phyloP scores from a whole-genome alignment of 2,797 vertebrate genomes.

The Hybognathus amarus region DNA sequence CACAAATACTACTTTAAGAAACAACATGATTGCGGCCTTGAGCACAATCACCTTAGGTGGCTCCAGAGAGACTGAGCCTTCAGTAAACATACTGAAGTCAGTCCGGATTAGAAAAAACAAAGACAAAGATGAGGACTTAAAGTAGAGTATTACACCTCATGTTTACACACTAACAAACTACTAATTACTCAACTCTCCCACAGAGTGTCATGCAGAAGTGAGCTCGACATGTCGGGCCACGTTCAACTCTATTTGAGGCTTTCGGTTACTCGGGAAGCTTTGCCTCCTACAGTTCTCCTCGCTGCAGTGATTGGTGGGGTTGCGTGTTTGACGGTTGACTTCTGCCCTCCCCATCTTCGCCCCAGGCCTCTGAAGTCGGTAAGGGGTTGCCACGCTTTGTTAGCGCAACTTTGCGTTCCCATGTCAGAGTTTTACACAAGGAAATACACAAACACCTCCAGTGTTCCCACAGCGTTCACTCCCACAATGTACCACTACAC shows the following conservation, averaged over 20 bases:
- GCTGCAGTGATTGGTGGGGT: not conserved
- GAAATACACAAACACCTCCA: constrained; percentile 70
- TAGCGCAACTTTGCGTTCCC: constrained; percentile 67
- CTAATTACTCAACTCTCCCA: not conserved
- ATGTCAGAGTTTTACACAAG: constrained; percentile 64
- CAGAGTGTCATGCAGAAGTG: not conserved
- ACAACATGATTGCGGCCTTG: not conserved
- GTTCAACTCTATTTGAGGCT: not conserved
- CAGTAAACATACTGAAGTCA: not conserved
- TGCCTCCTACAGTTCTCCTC: not conserved
- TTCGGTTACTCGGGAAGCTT: not conserved
- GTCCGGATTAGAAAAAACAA: not conserved
- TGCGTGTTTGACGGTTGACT: not conserved
- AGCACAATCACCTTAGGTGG: not conserved
- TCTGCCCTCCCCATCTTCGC: constrained; percentile 11
- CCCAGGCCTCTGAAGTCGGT: constrained; percentile 59
- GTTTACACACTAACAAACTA: constrained; percentile 7
- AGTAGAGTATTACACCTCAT: not conserved
- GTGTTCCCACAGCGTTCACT: constrained; percentile 66
- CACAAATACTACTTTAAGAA: not conserved
- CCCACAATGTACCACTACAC: not conserved
- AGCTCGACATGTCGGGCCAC: constrained; percentile 2
- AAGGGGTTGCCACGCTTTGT: constrained; percentile 65
- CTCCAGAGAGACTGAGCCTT: not conserved
- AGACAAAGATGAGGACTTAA: not conserved